Evolutionary conservation across 2,888 invertebrate genomes (phyloP).

Genomic region (Drosophila glabriapex): DNA sequence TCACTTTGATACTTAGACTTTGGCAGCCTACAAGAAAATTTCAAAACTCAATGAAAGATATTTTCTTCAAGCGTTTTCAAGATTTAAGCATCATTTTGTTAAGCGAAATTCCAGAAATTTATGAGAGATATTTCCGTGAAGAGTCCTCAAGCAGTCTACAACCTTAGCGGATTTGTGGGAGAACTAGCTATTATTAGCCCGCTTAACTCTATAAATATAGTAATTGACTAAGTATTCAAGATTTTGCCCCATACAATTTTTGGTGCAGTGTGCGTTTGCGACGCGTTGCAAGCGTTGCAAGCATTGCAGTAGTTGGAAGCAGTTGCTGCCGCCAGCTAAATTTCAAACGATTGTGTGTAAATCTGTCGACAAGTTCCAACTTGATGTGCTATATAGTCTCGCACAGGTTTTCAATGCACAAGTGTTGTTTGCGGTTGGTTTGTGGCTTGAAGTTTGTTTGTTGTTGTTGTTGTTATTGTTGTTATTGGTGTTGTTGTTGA

Average conservation of each 20-base stretch:
- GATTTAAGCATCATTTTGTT: not conserved
- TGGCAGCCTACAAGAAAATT: not conserved
- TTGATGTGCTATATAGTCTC: slow-evolving; percentile 54
- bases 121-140: not conserved
- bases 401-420: slow-evolving; percentile 47
- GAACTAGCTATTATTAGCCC: not conserved
- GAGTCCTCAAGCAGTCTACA: not conserved
- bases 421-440: slow-evolving; percentile 50
- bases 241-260: not conserved
- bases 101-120: not conserved
- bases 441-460: slow-evolving; percentile 15
- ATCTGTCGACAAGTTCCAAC: slow-evolving; percentile 64
- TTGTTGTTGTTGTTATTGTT: slow-evolving; percentile 21
- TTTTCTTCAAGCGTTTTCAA: not conserved
- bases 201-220: not conserved
- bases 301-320: not conserved
- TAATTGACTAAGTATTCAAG: not conserved
- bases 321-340: slow-evolving; percentile 35
- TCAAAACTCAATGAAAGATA: not conserved
- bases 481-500: slow-evolving; percentile 19
- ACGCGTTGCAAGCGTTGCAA: slow-evolving; percentile 15
- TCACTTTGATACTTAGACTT: not conserved
- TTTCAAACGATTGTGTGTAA: slow-evolving; percentile 70
- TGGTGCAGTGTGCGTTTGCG: slow-evolving; percentile 32
- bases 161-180: not conserved